These are phyloP conservation scores for Troilus luridus DNA, from an alignment of 2,888 invertebrate genomes.

Conservation along the genomic window DNA sequence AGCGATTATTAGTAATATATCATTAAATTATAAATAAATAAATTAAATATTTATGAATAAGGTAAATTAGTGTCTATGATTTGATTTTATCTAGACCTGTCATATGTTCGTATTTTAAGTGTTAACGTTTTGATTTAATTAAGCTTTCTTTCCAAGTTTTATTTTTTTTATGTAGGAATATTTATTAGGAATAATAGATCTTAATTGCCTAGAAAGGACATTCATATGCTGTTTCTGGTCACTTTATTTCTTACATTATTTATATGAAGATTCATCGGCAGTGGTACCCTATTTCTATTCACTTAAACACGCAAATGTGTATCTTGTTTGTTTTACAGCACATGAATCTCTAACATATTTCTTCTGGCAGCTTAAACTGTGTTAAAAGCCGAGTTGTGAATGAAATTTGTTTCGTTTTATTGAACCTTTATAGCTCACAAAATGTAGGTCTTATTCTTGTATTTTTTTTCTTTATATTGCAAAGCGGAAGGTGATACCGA, in stretches of 20 bases:
- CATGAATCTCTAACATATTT: background rate
- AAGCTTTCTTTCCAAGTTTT: background rate
- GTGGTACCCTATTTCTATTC: background rate
- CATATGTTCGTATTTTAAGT: background rate
- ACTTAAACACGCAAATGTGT: background rate
- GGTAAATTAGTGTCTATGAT: background rate
- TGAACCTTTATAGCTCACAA: background rate
- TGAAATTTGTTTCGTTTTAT: background rate
- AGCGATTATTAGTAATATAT: background rate
- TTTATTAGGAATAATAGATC: background rate
- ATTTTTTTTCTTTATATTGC: no score
- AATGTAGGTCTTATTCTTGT: background rate
- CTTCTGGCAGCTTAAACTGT: background rate
- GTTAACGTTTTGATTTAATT: background rate
- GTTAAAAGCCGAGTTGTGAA: background rate
- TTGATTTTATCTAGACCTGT: background rate
- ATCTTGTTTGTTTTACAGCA: background rate
- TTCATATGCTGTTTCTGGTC: background rate
- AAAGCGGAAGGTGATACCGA: no score
- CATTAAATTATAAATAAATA: background rate
- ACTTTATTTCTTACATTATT: background rate
- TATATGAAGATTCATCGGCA: background rate
- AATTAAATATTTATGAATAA: background rate
- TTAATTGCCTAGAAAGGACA: background rate
- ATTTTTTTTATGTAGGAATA: background rate